Percentiles rank a stretch among this genome's conserved stretches.
Conservation (phyloP, 2,888 invertebrate species). For the Noctua janthe region DNA sequence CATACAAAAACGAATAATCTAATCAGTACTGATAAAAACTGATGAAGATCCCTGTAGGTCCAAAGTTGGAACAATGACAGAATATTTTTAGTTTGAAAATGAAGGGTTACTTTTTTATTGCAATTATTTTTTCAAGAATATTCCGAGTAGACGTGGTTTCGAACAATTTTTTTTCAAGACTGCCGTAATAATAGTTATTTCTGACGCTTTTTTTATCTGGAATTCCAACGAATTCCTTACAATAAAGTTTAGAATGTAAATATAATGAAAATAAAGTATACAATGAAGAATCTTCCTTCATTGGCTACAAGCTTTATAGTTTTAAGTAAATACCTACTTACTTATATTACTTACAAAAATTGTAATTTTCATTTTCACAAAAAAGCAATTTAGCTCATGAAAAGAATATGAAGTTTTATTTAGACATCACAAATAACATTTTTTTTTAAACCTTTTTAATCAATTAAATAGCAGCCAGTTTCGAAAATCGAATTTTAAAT, state of each 20-base stretch:
- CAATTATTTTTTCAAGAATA: not conserved
- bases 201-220: not conserved
- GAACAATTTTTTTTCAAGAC: not conserved
- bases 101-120: not conserved
- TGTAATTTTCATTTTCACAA: not conserved
- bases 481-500: not conserved
- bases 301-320: not conserved
- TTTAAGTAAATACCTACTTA: not conserved
- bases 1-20: not conserved
- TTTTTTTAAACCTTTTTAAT: not conserved
- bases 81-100: slow-evolving; percentile 25
- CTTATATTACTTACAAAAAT: no score
- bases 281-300: not conserved
- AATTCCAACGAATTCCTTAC: not conserved
- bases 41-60: slow-evolving; percentile 7
- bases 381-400: not conserved
- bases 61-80: slow-evolving; percentile 24
- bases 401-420: not conserved
- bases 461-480: not conserved
- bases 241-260: no score
- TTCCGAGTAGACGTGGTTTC: not conserved
- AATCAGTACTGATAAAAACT: slow-evolving; percentile 20
- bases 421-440: not conserved
- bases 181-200: not conserved
- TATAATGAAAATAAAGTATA: no score